These are phyloP conservation scores for Emmelina monodactyla DNA, from an alignment of 2,888 invertebrate species.

Conservation along the genomic window DNA sequence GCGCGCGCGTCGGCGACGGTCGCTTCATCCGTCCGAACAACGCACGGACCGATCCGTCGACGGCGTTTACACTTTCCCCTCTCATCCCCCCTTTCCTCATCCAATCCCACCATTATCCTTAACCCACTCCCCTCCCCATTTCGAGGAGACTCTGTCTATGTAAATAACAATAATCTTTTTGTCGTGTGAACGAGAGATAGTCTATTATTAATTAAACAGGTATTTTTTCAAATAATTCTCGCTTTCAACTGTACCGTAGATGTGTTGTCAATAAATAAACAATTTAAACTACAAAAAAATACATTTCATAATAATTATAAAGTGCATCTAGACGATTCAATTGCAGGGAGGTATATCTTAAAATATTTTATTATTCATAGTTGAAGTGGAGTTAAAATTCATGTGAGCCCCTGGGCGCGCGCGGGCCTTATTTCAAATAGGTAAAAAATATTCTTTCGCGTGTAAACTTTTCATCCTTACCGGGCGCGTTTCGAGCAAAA, in stretches of 20 bases:
- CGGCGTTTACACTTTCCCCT: conserved; percentile 33
- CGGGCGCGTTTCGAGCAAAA: conserved; percentile 27
- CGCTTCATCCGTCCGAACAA: conserved; percentile 30
- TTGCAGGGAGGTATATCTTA: conserved; percentile 61
- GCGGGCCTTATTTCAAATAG: conserved; percentile 38
- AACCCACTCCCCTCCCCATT: conserved; percentile 20
- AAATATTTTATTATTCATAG: conserved; percentile 62
- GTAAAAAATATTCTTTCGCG: conserved; percentile 31
- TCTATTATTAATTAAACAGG: conserved; percentile 60
- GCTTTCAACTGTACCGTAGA: conserved; percentile 66
- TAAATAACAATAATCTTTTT: conserved; percentile 63
- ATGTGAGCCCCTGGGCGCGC: conserved; percentile 34
- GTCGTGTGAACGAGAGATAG: conserved; percentile 64
- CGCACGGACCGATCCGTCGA: conserved; percentile 38
- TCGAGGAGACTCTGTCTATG: conserved; percentile 48
- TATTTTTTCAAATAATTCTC: conserved; percentile 66
- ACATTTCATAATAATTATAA: conserved; percentile 58
- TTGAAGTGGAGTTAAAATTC: conserved; percentile 54
- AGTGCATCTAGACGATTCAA: conserved; percentile 58
- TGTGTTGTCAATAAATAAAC: conserved; percentile 62
- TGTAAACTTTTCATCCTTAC: conserved; percentile 20
- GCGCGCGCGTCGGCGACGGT: conserved; percentile 29
- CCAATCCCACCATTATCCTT: conserved; percentile 19
- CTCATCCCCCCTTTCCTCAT: conserved; percentile 21
- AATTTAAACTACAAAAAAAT: conserved; percentile 57